Conservation (phyloP, 2,797 vertebrate species). For the Loris lydekkerianus region DNA sequence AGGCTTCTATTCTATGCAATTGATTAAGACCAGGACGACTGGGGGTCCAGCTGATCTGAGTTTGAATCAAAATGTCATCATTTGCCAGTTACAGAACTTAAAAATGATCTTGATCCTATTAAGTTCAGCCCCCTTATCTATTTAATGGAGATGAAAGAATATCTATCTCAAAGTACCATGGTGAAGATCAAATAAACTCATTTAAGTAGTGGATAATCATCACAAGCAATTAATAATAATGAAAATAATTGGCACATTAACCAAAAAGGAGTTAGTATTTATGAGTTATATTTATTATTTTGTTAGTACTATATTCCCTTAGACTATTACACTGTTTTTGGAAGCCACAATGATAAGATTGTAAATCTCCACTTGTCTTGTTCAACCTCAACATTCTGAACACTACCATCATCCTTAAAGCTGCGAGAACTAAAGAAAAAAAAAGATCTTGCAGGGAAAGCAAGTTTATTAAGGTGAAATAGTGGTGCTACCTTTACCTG, state of each 20-base stretch:
- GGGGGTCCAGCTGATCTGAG: neutral
- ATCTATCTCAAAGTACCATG: neutral
- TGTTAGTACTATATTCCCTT: conserved; percentile 22
- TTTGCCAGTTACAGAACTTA: neutral
- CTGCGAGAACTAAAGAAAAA: neutral
- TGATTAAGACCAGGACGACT: neutral
- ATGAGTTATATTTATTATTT: conserved; percentile 34
- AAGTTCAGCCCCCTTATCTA: neutral
- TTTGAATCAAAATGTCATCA: conserved; percentile 33
- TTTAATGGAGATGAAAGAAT: conserved; percentile 29
- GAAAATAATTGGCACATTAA: neutral
- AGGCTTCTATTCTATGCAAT: neutral
- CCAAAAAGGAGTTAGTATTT: neutral
- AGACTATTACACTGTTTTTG: neutral
- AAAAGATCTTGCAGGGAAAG: neutral
- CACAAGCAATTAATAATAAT: conserved; percentile 43
- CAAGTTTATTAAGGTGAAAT: conserved; percentile 28
- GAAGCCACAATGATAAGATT: conserved; percentile 6
- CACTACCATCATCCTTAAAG: neutral
- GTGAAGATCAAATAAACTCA: conserved; percentile 13
- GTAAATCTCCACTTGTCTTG: neutral
- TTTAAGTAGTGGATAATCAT: conserved; percentile 46
- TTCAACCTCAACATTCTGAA: neutral
- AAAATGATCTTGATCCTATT: conserved; percentile 2
- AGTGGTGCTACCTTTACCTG: neutral